Percentiles rank a stretch among this genome's conserved stretches.
These are phyloP conservation scores for Campoplex capitator DNA, from an alignment of 2,888 invertebrate genomes.

Conservation along the genomic window DNA sequence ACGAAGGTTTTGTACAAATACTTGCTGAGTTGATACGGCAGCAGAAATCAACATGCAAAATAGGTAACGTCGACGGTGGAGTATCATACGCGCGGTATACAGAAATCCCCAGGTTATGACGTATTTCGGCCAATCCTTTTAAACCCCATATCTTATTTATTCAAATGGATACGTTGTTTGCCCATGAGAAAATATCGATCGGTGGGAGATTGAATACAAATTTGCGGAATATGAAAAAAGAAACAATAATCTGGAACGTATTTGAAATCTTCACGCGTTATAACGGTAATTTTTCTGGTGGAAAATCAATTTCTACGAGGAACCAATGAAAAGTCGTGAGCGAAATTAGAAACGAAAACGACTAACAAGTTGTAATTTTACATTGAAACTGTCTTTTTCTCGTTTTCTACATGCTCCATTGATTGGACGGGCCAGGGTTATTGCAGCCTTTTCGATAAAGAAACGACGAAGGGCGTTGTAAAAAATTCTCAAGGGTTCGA, in stretches of 20 bases:
- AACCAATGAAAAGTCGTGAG: no score
- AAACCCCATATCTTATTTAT: conserved; percentile 14
- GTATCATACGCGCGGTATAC: not conserved
- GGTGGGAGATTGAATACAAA: not conserved
- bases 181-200: not conserved
- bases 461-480: no score
- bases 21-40: not conserved
- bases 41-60: not conserved
- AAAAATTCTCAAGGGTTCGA: no score
- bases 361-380: no score
- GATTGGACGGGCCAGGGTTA: no score
- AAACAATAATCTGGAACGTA: not conserved
- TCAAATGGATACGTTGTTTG: not conserved
- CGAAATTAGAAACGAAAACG: no score
- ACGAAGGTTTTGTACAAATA: conserved; percentile 21
- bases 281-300: no score
- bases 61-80: not conserved
- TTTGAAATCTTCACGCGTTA: no score
- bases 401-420: no score
- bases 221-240: not conserved
- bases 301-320: no score
- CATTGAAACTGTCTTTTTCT: no score
- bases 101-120: not conserved
- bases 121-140: not conserved
- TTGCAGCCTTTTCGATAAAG: no score